Percentiles rank a stretch among this genome's conserved stretches.
Evolutionary conservation across 2,888 invertebrate genomes (phyloP).

Genomic region (Metacarcinus magister): DNA sequence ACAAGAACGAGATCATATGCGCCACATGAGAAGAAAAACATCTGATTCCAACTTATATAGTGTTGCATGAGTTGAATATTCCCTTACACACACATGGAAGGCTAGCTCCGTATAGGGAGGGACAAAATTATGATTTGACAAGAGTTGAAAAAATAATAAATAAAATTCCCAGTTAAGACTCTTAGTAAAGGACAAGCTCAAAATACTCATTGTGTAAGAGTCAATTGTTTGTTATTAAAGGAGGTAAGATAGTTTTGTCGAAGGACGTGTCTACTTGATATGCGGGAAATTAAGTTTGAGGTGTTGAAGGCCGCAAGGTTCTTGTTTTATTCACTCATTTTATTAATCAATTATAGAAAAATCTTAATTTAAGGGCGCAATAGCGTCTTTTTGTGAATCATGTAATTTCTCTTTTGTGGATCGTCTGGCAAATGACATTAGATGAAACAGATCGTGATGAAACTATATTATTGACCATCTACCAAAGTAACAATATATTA

Average conservation of each 20-base stretch:
- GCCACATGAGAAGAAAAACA: too few relatives aligned
- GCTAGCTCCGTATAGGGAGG: background rate
- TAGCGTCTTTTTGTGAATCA: too few relatives aligned
- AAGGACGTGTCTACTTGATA: background rate
- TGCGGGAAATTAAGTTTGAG: background rate
- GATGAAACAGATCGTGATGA: background rate
- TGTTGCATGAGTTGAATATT: too few relatives aligned
- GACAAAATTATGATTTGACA: background rate
- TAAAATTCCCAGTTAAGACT: background rate
- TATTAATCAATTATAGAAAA: too few relatives aligned
- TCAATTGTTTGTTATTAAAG: background rate
- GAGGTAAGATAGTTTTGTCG: background rate
- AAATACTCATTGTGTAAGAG: background rate
- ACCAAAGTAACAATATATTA: background rate
- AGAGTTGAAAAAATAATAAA: background rate
- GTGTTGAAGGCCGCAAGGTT: background rate
- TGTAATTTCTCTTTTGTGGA: too few relatives aligned
- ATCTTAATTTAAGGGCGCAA: too few relatives aligned
- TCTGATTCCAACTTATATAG: too few relatives aligned
- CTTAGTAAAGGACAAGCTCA: too few relatives aligned
- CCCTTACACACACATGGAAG: background rate
- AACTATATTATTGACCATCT: background rate
- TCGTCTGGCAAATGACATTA: too few relatives aligned
- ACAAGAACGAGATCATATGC: too few relatives aligned
- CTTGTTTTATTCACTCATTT: too few relatives aligned